These are phyloP conservation scores for Sebastes schlegelii DNA, from an alignment of 2,113 vertebrate genomes.

Conservation along the genomic window DNA sequence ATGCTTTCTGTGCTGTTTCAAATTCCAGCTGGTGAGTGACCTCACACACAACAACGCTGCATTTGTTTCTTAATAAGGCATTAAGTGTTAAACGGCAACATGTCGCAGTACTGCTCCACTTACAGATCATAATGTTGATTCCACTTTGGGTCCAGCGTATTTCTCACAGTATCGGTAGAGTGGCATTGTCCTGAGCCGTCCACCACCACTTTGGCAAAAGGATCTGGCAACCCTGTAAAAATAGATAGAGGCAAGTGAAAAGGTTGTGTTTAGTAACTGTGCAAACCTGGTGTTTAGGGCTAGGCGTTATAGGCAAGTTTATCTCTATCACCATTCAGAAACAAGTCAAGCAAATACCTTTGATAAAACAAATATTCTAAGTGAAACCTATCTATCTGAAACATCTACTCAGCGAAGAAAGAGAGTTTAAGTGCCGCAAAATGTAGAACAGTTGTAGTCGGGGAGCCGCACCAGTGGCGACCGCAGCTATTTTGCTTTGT, in stretches of 20 bases:
- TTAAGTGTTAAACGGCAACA: not conserved
- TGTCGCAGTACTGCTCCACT: conserved; percentile 64
- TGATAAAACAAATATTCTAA: not conserved
- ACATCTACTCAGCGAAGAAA: not conserved
- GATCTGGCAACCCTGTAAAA: conserved; percentile 94
- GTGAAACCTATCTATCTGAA: not conserved
- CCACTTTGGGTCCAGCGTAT: conserved; percentile 99
- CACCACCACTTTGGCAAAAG: conserved; percentile 99
- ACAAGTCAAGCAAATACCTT: not conserved
- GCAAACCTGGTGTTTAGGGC: not conserved
- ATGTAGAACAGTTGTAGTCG: not conserved
- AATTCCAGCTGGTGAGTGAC: not conserved
- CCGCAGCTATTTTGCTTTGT: not conserved
- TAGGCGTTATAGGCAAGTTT: not conserved
- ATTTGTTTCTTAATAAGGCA: conserved; percentile 11
- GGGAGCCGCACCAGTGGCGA: too few relatives aligned
- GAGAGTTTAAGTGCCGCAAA: not conserved
- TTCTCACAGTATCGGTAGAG: conserved; percentile 99
- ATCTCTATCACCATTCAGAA: not conserved
- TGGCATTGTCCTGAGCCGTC: conserved; percentile 99
- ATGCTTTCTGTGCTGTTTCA: not conserved
- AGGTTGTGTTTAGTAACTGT: not conserved
- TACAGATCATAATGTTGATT: conserved; percentile 99
- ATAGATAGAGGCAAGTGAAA: not conserved
- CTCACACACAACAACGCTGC: not conserved